These are phyloP conservation scores for Elaphurus davidianus DNA, from an alignment of 2,113 vertebrate species.

Conservation along the genomic window DNA sequence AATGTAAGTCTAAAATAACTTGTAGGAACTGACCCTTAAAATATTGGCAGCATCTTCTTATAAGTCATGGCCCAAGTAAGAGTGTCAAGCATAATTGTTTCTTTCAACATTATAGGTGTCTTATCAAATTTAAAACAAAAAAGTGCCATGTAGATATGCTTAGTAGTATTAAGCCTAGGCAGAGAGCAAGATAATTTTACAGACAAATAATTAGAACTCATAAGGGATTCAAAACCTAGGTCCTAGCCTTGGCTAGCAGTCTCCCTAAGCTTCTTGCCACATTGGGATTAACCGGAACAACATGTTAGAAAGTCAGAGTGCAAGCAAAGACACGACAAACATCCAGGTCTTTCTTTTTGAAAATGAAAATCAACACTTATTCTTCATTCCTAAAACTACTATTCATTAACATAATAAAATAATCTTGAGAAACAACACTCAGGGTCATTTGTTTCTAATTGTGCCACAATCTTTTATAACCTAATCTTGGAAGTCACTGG, in stretches of 20 bases:
- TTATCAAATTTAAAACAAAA: not conserved
- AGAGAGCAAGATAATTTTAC: not conserved
- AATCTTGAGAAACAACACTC: not conserved
- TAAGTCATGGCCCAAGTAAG: not conserved
- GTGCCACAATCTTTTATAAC: not conserved
- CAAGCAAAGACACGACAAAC: not conserved
- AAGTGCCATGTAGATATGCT: not conserved
- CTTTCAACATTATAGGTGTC: not conserved
- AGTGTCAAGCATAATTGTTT: not conserved
- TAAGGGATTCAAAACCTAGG: not conserved
- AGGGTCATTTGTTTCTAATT: not conserved
- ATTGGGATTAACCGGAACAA: not conserved
- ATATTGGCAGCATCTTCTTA: not conserved
- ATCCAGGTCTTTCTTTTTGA: not conserved
- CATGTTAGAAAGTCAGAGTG: not conserved
- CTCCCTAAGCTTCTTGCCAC: not conserved
- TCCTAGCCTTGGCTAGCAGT: not conserved
- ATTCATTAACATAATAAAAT: not conserved
- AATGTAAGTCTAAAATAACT: not conserved
- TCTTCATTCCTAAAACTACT: not conserved
- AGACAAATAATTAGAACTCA: not conserved
- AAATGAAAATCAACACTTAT: not conserved
- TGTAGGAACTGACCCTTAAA: not conserved
- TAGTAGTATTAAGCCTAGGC: not conserved
- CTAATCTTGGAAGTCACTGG: not conserved